Conservation (phyloP, 2,888 invertebrate species). For the Lasioglossum villosulum region DNA sequence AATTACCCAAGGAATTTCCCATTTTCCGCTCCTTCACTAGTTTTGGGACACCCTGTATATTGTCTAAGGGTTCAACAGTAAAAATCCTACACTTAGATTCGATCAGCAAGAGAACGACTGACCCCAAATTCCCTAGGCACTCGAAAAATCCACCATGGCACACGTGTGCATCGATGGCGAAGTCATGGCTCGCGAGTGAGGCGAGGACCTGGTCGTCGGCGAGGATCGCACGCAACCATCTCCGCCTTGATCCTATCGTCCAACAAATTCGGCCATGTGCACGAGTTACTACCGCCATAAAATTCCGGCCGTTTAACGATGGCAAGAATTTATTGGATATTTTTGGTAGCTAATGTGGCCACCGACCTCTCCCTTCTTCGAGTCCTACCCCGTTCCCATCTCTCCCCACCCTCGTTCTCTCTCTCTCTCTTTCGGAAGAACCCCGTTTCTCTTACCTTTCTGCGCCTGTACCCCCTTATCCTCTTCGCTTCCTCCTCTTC, state of each 20-base stretch:
- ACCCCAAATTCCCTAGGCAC: not conserved
- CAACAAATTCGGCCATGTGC: constrained; percentile 74
- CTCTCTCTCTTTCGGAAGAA: not conserved
- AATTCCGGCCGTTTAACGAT: constrained; percentile 78
- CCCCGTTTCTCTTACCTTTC: not conserved
- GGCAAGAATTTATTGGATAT: constrained; percentile 80
- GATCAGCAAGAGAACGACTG: not conserved
- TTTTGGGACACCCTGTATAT: too few relatives aligned
- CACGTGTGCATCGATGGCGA: constrained; percentile 24
- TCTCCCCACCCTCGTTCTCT: not conserved
- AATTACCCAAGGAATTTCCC: too few relatives aligned
- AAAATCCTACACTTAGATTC: too few relatives aligned
- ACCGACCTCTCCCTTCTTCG: constrained; percentile 66
- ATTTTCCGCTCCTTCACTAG: too few relatives aligned
- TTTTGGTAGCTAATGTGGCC: constrained; percentile 75
- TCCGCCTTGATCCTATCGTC: constrained; percentile 61
- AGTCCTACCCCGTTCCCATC: not conserved
- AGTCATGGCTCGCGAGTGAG: constrained; percentile 23
- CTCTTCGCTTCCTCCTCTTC: not conserved
- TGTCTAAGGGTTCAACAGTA: too few relatives aligned
- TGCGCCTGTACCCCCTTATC: not conserved
- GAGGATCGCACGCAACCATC: constrained; percentile 50
- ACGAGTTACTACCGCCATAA: constrained; percentile 75
- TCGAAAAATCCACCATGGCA: not conserved
- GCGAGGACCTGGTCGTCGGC: not conserved